These are phyloP conservation scores for Temnothorax unifasciatus DNA, from an alignment of 2,888 invertebrate genomes.

Conservation along the genomic window DNA sequence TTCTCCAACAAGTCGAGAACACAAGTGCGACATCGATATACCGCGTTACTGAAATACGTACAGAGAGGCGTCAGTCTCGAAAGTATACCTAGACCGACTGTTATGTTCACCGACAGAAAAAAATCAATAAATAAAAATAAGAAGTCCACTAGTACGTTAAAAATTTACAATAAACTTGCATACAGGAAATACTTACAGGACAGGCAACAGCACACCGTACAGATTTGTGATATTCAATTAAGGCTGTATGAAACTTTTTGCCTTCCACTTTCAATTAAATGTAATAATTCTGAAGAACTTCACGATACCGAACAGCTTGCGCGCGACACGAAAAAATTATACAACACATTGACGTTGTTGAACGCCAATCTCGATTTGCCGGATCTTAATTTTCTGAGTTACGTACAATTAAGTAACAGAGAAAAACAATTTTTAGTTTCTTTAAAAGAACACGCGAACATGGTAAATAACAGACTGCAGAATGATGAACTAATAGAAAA, in stretches of 20 bases:
- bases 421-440: conserved; percentile 77
- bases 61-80: conserved; percentile 45
- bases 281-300: conserved; percentile 84
- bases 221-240: conserved; percentile 82
- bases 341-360: conserved; percentile 82
- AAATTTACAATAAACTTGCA: background rate
- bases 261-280: background rate
- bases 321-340: conserved; percentile 85
- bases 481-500: conserved; percentile 62
- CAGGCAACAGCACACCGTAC: conserved; percentile 65
- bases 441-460: conserved; percentile 45
- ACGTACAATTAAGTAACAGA: conserved; percentile 69
- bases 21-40: conserved; percentile 89
- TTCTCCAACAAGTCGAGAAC: conserved; percentile 88
- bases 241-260: conserved; percentile 77
- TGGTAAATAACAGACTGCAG: background rate
- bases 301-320: conserved; percentile 83
- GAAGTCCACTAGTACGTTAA: no score
- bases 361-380: conserved; percentile 77
- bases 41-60: conserved; percentile 85
- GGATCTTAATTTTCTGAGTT: conserved; percentile 58
- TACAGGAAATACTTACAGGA: no score
- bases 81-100: conserved; percentile 41
- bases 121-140: background rate
- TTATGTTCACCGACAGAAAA: no score